Conservation (phyloP, 2,888 invertebrate genomes). For the Diarsia mendica region DNA sequence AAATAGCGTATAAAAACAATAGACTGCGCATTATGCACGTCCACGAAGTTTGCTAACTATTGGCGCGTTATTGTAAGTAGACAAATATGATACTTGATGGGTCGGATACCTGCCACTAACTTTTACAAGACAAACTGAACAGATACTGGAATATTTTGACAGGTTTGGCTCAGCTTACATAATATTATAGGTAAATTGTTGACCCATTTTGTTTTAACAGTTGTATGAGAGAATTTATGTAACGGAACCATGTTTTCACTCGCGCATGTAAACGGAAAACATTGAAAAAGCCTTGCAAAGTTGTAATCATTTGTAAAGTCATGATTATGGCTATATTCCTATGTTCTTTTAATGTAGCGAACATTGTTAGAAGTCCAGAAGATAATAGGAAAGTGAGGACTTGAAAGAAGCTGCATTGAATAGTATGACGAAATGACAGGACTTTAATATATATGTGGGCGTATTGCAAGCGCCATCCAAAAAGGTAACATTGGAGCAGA, state of each 20-base stretch:
- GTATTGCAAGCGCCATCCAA: no score
- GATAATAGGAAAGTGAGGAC: not conserved
- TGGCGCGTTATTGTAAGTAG: constrained; percentile 44
- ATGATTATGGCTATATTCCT: no score
- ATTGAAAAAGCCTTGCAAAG: not conserved
- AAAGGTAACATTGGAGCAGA: no score
- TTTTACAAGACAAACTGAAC: constrained; percentile 6
- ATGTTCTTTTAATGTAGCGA: not conserved
- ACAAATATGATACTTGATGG: constrained; percentile 50
- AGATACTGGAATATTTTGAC: constrained; percentile 2
- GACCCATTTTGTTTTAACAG: not conserved
- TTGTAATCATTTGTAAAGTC: not conserved
- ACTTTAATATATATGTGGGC: no score
- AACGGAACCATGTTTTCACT: not conserved
- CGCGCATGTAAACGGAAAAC: not conserved
- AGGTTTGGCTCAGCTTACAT: not conserved
- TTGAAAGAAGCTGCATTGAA: not conserved
- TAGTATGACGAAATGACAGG: not conserved
- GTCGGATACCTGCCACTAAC: constrained; percentile 39
- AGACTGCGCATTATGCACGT: constrained; percentile 46
- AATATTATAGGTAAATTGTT: not conserved
- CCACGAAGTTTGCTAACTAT: constrained; percentile 58
- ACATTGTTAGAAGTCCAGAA: not conserved
- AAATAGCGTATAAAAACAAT: constrained; percentile 28
- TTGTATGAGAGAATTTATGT: not conserved